Conservation (phyloP, 1,140 invertebrate genomes). For the Calliopsis andreniformis region DNA sequence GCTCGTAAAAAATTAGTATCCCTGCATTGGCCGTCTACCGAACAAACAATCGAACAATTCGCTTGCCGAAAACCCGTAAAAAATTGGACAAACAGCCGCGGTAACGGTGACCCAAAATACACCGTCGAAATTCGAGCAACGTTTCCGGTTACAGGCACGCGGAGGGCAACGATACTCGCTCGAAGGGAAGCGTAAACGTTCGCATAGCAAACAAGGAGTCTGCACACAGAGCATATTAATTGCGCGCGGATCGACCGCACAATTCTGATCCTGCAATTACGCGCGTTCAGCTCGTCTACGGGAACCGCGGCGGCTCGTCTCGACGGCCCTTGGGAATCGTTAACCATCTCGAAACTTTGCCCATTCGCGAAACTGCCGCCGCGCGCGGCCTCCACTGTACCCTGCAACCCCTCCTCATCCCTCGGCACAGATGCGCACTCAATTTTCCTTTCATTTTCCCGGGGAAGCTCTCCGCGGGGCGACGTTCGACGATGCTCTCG, state of each 20-base stretch:
- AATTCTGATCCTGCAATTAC: slow-evolving; percentile 62
- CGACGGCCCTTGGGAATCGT: slow-evolving; percentile 49
- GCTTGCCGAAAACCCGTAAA: too few species aligned
- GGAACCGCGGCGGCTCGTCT: slow-evolving; percentile 46
- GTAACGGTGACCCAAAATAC: too few species aligned
- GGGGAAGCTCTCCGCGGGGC: not conserved
- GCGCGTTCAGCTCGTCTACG: slow-evolving; percentile 56
- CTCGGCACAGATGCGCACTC: not conserved
- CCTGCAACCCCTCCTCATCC: not conserved
- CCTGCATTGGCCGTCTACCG: too few species aligned
- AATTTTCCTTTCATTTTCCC: slow-evolving; percentile 50
- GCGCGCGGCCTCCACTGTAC: not conserved
- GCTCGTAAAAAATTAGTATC: too few species aligned
- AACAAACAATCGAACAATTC: too few species aligned
- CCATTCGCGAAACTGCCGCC: slow-evolving; percentile 55
- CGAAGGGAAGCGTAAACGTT: slow-evolving; percentile 23
- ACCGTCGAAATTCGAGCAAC: too few species aligned
- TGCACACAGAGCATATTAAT: slow-evolving; percentile 59
- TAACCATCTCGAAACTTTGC: slow-evolving; percentile 59
- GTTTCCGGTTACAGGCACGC: too few species aligned
- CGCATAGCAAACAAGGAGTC: slow-evolving; percentile 21
- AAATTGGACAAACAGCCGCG: too few species aligned
- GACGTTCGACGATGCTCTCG: slow-evolving; percentile 10
- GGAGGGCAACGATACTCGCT: not conserved
- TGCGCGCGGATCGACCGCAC: slow-evolving; percentile 55